phyloP scores from a whole-genome alignment of 2,797 vertebrate genomes.

The Xenops minutus region DNA sequence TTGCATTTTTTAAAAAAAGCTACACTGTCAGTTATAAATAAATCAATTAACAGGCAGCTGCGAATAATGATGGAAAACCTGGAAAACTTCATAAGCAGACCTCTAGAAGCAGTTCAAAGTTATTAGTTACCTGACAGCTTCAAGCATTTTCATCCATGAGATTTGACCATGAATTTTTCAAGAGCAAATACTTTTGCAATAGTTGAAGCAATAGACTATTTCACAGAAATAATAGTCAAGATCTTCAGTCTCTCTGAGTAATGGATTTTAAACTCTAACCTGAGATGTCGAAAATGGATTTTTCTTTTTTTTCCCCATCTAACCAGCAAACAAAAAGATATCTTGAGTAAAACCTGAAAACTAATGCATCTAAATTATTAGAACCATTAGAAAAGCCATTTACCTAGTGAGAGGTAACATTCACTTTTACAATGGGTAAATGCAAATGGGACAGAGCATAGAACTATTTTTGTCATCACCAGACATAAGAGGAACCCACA shows the following conservation, averaged over 20 bases:
- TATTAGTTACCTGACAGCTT: not conserved
- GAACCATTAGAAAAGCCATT: not conserved
- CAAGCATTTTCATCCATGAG: not conserved
- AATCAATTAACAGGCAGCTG: not conserved
- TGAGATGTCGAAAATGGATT: not conserved
- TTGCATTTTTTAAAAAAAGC: not conserved
- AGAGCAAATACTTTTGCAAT: not conserved
- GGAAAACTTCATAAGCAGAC: not conserved
- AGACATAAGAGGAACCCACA: not conserved
- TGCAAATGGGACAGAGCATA: not conserved
- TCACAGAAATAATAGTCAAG: not conserved
- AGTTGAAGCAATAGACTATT: not conserved
- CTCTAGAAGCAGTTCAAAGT: not conserved
- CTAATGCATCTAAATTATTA: not conserved
- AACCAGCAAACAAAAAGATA: not conserved
- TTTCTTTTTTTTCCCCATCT: not conserved
- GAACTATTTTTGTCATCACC: not conserved
- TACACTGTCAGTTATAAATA: not conserved
- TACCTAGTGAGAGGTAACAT: not conserved
- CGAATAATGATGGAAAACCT: not conserved
- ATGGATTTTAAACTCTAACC: not conserved
- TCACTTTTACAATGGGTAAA: not conserved
- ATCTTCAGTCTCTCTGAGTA: not conserved
- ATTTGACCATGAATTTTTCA: not conserved
- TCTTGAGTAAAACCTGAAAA: not conserved